These are phyloP conservation scores for Proteles cristata DNA, from an alignment of 2,113 vertebrate species.

Conservation along the genomic window DNA sequence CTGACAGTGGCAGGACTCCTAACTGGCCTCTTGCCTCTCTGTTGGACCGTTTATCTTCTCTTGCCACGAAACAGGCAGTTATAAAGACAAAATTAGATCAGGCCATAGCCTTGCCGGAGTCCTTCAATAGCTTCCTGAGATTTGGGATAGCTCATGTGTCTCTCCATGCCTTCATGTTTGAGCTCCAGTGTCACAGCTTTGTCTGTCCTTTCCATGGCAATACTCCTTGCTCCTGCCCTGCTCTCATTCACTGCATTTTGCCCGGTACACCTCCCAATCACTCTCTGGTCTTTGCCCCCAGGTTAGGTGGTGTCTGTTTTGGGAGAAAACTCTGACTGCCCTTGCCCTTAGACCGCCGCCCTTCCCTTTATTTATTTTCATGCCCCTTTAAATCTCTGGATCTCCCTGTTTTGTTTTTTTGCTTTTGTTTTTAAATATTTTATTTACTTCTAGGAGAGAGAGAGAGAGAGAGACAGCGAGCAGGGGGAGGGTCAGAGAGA, in stretches of 20 bases:
- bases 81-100: constrained; percentile 43
- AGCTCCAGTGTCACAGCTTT: neutral
- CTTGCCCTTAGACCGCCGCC: neutral
- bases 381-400: constrained; percentile 4
- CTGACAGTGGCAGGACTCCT: neutral
- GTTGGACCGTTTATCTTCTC: neutral
- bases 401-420: too few species aligned
- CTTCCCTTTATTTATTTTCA: neutral
- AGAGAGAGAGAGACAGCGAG: too few species aligned
- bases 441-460: too few species aligned
- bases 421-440: too few species aligned
- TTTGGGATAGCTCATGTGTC: neutral
- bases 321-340: neutral
- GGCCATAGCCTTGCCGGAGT: neutral
- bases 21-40: neutral
- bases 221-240: too few species aligned
- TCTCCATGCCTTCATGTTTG: neutral
- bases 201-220: too few species aligned
- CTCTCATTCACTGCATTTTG: too few species aligned
- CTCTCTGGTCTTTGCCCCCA: neutral
- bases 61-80: neutral
- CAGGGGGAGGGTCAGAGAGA: too few species aligned
- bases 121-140: neutral
- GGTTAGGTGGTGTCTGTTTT: neutral
- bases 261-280: too few species aligned